Base-by-base conservation (phyloP, 2,113 vertebrate species). In the Numenius arquata region DNA sequence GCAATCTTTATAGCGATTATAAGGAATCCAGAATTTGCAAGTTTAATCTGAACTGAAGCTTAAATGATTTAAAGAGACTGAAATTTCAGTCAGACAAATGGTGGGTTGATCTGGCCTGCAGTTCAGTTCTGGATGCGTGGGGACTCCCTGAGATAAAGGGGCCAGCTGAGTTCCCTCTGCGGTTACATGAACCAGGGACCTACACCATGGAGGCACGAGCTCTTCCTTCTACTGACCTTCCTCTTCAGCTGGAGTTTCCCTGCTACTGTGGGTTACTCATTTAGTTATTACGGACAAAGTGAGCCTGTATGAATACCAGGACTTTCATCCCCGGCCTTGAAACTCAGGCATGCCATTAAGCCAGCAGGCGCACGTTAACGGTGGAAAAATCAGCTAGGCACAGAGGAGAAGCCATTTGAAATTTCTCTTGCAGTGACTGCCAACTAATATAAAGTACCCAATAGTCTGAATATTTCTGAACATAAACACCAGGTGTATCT, bases 11-110 rank as follows among this genome's bases (percentile, higher is more conserved):
- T 25, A 73, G 88, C 5, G 27, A 65, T 76, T 89, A 77, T 43
- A 89, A 87, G 61, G 79, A 93, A 76, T 87, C 88, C 85, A 89
- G 95, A 96, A 89, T 86, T 86, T 81, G 68, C 55, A 77, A 76
- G 65, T 93, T 87, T 94, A 87, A 79, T 83, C 70, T 34, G 55
- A 91, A 36, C 9, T 74, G 75, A 75, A 91, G 73, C 66, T 92
- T 92, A 90, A 89, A 92, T 79, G 68, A 85, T 59, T 96, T 94
- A 76, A 88, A 86, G 73, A 72, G 45, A 29, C 62, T 87, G 73
- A 90, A 68, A 91, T 82, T 88, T 85, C 66, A 89, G 77, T 55
- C 73, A 91, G 85, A 94, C 40, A 89, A 93, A 87, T 61, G 65
- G 73, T 56, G 77, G 77, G 8, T 79, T 89, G 82, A 61, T 82